Percentiles rank a stretch among this genome's conserved stretches.
phyloP scores from a whole-genome alignment of 2,113 vertebrate genomes.

The Oplegnathus fasciatus region DNA sequence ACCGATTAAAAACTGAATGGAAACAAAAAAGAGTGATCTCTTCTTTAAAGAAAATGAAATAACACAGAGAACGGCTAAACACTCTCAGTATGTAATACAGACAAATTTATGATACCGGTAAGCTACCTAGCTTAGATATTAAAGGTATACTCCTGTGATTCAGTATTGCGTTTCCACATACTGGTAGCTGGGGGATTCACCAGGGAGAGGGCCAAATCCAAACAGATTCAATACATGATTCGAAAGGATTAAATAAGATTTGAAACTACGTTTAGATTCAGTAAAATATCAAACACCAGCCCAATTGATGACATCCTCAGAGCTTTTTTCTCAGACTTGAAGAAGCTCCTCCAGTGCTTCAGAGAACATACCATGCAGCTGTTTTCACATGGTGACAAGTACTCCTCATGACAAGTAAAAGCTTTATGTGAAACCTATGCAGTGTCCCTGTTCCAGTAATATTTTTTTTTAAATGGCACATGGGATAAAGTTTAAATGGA shows the following conservation, averaged over 20 bases:
- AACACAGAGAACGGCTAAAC: background rate
- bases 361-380: too few species aligned
- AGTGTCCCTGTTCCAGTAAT: too few species aligned
- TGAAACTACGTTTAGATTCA: background rate
- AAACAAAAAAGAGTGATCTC: constrained; percentile 5
- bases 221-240: too few species aligned
- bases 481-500: too few species aligned
- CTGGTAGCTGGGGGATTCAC: background rate
- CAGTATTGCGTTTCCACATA: background rate
- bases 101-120: background rate
- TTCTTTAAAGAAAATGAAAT: constrained; percentile 6
- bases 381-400: too few species aligned
- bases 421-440: too few species aligned
- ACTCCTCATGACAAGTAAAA: too few species aligned
- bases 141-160: background rate
- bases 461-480: too few species aligned
- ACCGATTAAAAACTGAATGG: background rate
- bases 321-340: too few species aligned
- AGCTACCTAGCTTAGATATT: background rate
- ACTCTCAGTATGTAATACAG: background rate
- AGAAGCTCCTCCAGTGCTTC: background rate
- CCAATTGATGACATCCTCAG: too few species aligned
- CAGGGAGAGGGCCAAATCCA: background rate
- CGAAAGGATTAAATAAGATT: background rate
- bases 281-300: background rate